These are phyloP conservation scores for Paragorgia papillata DNA, from an alignment of 92 coral and sea anemone genomes.

Conservation along the genomic window DNA sequence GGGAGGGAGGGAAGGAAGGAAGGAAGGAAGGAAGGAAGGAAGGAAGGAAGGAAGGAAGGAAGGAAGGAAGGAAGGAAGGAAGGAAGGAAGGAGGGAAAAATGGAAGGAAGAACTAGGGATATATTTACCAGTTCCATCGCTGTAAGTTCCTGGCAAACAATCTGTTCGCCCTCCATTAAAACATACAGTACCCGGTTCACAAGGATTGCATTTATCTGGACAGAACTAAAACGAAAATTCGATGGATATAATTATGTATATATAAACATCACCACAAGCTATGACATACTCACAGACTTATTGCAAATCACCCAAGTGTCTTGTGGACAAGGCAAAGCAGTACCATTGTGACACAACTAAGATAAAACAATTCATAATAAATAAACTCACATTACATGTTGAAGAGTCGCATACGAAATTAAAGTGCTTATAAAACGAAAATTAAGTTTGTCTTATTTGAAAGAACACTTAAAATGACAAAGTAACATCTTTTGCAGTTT, in stretches of 20 bases:
- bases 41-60: slow-evolving; percentile 5
- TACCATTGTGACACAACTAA: slow-evolving; percentile 87
- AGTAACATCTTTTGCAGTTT: too few relatives aligned
- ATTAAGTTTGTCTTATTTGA: too few relatives aligned
- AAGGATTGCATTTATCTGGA: slow-evolving; percentile 83
- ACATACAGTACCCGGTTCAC: slow-evolving; percentile 94
- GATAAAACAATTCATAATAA: neutral
- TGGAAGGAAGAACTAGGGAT: neutral
- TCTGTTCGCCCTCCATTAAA: slow-evolving; percentile 79
- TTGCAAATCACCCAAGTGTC: slow-evolving; percentile 91
- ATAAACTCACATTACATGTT: too few relatives aligned
- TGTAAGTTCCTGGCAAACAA: slow-evolving; percentile 89
- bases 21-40: neutral
- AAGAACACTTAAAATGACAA: too few relatives aligned
- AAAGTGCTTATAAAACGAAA: too few relatives aligned
- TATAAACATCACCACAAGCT: too few relatives aligned
- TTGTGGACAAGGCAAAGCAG: slow-evolving; percentile 81
- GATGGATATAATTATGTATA: neutral
- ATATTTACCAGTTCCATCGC: slow-evolving; percentile 88
- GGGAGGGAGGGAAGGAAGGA: neutral
- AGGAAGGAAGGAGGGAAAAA: slow-evolving; percentile 8
- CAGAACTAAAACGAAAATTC: slow-evolving; percentile 65
- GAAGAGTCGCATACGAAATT: too few relatives aligned
- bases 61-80: neutral
- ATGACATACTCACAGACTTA: slow-evolving; percentile 77